Conservation (phyloP, 2,797 vertebrate genomes). For the Hoplostethus atlanticus region DNA sequence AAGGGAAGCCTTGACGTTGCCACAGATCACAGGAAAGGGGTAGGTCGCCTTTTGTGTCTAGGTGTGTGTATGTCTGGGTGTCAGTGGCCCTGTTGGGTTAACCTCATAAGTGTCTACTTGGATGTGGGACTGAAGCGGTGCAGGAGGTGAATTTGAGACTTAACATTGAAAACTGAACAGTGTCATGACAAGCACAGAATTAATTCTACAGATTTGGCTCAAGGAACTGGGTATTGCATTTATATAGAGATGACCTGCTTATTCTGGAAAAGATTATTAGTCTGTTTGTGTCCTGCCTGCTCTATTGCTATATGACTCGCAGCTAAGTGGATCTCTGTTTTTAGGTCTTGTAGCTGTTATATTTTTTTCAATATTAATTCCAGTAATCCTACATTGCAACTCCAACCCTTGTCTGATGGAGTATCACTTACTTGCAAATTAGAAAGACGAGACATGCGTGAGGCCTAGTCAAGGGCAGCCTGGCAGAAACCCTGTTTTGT, state of each 20-base stretch:
- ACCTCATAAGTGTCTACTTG: conserved; percentile 36
- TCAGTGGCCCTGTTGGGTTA: conserved; percentile 12
- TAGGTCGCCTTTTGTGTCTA: conserved; percentile 73
- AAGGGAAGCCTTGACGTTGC: conserved; percentile 68
- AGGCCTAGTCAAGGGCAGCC: conserved; percentile 72
- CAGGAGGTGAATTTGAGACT: conserved; percentile 54
- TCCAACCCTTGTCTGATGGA: conserved; percentile 23
- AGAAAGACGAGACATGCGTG: conserved; percentile 42
- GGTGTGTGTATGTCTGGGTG: conserved; percentile 22
- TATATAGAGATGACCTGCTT: conserved; percentile 32
- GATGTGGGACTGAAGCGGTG: conserved; percentile 42
- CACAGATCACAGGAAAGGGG: conserved; percentile 80
- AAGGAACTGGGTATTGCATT: conserved; percentile 33
- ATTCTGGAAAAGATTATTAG: conserved; percentile 42
- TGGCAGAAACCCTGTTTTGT: conserved; percentile 64
- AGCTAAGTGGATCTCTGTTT: conserved; percentile 47
- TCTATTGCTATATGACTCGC: conserved; percentile 9
- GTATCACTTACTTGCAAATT: conserved; percentile 47
- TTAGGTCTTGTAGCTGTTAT: conserved; percentile 31
- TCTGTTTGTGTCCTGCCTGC: conserved; percentile 11
- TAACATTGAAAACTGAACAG: conserved; percentile 47
- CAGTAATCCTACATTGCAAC: conserved; percentile 42
- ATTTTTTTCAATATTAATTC: conserved; percentile 45
- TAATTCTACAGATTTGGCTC: conserved; percentile 27
- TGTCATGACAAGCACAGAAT: conserved; percentile 41